phyloP scores from a whole-genome alignment of 2,113 vertebrate species.

The Motacilla alba region DNA sequence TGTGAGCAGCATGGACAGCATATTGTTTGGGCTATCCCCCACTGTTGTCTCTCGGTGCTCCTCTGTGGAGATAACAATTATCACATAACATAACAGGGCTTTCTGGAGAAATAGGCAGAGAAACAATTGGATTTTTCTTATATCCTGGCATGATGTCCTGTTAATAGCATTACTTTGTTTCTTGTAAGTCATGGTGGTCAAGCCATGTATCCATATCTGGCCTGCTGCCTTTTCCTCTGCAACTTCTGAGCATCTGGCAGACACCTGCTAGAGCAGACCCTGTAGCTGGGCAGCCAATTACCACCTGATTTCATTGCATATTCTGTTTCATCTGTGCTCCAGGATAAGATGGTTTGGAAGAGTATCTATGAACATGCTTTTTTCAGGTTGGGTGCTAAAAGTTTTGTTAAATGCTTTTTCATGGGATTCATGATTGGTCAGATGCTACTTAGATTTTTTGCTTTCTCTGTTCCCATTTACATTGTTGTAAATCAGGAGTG shows the following conservation, averaged over 20 bases:
- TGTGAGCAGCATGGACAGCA: background rate
- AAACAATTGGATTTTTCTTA: background rate
- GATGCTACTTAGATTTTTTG: background rate
- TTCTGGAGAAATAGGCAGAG: background rate
- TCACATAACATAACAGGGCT: background rate
- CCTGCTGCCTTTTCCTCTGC: background rate
- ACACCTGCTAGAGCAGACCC: background rate
- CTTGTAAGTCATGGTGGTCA: background rate
- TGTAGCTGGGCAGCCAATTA: background rate
- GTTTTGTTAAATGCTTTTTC: background rate
- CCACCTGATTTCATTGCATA: background rate
- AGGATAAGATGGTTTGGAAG: background rate
- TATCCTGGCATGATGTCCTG: background rate
- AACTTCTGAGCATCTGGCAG: background rate
- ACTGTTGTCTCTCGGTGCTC: background rate
- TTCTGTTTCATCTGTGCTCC: background rate
- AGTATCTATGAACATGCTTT: background rate
- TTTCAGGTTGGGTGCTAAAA: background rate
- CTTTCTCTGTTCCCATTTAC: background rate
- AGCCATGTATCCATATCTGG: background rate
- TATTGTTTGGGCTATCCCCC: background rate
- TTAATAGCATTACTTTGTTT: background rate
- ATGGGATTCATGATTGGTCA: background rate
- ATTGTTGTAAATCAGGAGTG: background rate
- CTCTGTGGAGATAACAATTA: background rate